phyloP scores from a whole-genome alignment of 2,797 vertebrate species.

The Craterocephalus amniculus region DNA sequence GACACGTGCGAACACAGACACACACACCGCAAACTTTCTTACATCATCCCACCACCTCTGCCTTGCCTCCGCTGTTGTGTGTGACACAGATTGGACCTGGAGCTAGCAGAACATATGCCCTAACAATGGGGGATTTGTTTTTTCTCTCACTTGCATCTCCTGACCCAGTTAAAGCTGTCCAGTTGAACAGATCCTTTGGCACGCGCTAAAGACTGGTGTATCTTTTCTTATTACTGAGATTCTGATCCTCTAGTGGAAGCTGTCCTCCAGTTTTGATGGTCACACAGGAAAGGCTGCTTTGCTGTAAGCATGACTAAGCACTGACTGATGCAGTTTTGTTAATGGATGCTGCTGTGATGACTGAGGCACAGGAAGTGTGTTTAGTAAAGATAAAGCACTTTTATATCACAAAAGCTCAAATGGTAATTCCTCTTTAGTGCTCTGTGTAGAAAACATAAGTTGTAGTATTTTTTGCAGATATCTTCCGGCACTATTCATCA shows the following conservation, averaged over 20 bases:
- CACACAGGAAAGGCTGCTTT: constrained; percentile 7
- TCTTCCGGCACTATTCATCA: constrained; percentile 36
- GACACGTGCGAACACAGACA: constrained; percentile 33
- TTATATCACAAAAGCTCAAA: constrained; percentile 10
- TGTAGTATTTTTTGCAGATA: constrained; percentile 33
- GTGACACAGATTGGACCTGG: constrained; percentile 61
- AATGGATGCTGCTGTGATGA: constrained; percentile 11
- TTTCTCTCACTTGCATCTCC: constrained; percentile 55
- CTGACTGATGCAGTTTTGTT: constrained; percentile 22
- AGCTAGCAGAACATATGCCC: constrained; percentile 70
- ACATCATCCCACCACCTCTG: constrained; percentile 58
- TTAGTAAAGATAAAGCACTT: neutral
- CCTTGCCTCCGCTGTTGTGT: constrained; percentile 50
- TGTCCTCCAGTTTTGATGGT: constrained; percentile 13
- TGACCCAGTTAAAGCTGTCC: constrained; percentile 58
- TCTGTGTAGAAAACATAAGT: constrained; percentile 58
- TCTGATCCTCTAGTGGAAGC: constrained; percentile 13
- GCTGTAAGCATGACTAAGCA: constrained; percentile 49
- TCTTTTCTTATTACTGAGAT: constrained; percentile 37
- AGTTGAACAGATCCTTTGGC: constrained; percentile 59
- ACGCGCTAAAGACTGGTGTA: constrained; percentile 20
- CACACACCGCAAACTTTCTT: constrained; percentile 48
- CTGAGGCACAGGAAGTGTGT: neutral
- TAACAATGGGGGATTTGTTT: constrained; percentile 73
- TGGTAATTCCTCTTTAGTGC: constrained; percentile 16